Base-by-base conservation (phyloP, 2,888 invertebrate species). In the Cantharis lateralis region DNA sequence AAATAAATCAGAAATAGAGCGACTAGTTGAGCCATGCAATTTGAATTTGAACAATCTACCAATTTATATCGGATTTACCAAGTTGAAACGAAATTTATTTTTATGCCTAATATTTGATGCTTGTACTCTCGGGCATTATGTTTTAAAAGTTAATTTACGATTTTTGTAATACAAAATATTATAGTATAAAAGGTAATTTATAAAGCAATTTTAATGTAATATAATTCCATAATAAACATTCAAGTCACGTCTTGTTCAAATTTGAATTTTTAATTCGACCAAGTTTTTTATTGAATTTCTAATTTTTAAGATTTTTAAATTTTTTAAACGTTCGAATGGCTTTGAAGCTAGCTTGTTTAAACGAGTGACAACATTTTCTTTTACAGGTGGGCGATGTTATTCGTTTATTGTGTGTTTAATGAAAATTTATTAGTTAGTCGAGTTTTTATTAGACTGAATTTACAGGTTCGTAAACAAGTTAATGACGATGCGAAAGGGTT, bases 41-140 rank as follows among this genome's bases (percentile, higher is more conserved):
- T 66, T 66, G 64, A 24, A 66, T 66, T 66, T 66, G 64, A 66
- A 66, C 20, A 66, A 66, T 66, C 64, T 24, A 66, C 64, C 64
- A 66, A 66, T 66, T 66, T 66, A 66, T 66, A 66, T 66, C 64
- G 64, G 64, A 66, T 66, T 66, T 66, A 66, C 64, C n/a, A 66
- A 20, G 64, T 66, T 66, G 64, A 66, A 66, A 66, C 64, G 13
- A 66, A 20, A 66, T 66, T 66, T 66, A 24, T 66, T 66, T 20
- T 66, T 66, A 20, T 66, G 24, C 24, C 18, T 24, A 66, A 66
- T 66, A 66, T 66, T 66, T 66, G 64, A 66, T 13, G 13, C 64
- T 3, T 16, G 15, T 64, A 18, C 10, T 62, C 18, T 13, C 18
- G 4, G 10, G 15, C 63, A 63, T 18, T 20, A 16, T 20, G 10